Evolutionary conservation across 2,113 vertebrate species (phyloP).

Genomic region (Chaenogobius annularis): DNA sequence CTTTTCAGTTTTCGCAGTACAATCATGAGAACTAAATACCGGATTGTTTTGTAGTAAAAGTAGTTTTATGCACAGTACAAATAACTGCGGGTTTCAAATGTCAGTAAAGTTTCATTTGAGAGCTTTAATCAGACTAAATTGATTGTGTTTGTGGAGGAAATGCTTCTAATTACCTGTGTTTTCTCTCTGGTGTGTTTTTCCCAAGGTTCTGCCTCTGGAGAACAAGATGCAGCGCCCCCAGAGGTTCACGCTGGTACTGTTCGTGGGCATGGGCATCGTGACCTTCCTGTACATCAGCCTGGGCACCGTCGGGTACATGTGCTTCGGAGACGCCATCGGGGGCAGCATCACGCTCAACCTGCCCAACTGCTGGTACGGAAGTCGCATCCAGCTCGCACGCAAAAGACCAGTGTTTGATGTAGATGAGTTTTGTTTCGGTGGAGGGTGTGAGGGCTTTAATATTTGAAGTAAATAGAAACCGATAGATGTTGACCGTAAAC

Average conservation of each 20-base stretch:
- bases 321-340: conserved; percentile 82
- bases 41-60: too few species aligned
- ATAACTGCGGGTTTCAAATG: too few species aligned
- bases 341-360: conserved; percentile 95
- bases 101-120: too few species aligned
- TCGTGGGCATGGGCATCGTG: conserved; percentile 87
- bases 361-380: conserved; percentile 91
- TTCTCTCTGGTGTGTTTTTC: neutral
- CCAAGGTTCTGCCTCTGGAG: conserved; percentile 92
- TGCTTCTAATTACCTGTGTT: neutral
- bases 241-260: conserved; percentile 84
- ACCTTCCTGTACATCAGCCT: conserved; percentile 89
- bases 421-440: too few species aligned
- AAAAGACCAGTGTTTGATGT: too few species aligned
- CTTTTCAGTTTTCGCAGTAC: too few species aligned
- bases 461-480: too few species aligned
- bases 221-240: conserved; percentile 94
- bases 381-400: too few species aligned
- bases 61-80: too few species aligned
- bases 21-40: too few species aligned
- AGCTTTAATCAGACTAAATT: neutral
- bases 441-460: too few species aligned
- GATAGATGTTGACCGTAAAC: too few species aligned
- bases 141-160: neutral
- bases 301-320: conserved; percentile 87